Evolutionary conservation across 2,888 invertebrate species (phyloP).

Genomic region (Xanthorhoe designata): DNA sequence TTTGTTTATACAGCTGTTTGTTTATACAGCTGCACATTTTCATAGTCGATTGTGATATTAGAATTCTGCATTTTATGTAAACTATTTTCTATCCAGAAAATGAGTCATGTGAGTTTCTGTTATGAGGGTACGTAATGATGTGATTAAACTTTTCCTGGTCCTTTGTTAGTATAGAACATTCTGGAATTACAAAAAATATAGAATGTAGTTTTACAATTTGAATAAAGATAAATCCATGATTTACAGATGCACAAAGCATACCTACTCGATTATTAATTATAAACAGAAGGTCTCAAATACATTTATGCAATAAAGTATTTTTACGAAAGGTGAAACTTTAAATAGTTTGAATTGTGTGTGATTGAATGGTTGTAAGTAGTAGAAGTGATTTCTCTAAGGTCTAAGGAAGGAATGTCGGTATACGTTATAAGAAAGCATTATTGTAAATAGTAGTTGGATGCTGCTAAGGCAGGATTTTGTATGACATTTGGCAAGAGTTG

Average conservation of each 20-base stretch:
- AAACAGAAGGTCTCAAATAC: conserved; percentile 33
- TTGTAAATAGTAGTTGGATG: conserved; percentile 50
- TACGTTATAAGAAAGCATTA: conserved; percentile 66
- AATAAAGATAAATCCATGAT: conserved; percentile 13
- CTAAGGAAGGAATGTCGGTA: conserved; percentile 59
- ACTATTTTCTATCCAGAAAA: background rate
- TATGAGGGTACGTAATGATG: conserved; percentile 24
- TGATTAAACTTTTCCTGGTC: conserved; percentile 18
- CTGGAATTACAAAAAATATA: conserved; percentile 18
- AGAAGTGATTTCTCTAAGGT: conserved; percentile 41
- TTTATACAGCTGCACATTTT: conserved; percentile 8
- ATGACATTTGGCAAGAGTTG: conserved; percentile 1
- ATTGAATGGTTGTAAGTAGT: conserved; percentile 48
- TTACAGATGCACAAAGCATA: conserved; percentile 25
- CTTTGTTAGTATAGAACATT: conserved; percentile 14
- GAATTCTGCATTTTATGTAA: conserved; percentile 20
- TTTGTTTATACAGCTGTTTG: conserved; percentile 5
- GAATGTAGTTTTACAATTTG: conserved; percentile 14
- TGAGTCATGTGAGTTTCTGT: conserved; percentile 11
- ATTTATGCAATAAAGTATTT: conserved; percentile 27
- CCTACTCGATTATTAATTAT: conserved; percentile 21
- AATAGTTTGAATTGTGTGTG: conserved; percentile 33
- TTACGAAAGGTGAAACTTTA: conserved; percentile 14
- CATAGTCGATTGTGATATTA: conserved; percentile 28
- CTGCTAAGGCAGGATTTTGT: conserved; percentile 20